Evolutionary conservation across 2,113 vertebrate species (phyloP).

Genomic region (Pachypanchax playfairii): DNA sequence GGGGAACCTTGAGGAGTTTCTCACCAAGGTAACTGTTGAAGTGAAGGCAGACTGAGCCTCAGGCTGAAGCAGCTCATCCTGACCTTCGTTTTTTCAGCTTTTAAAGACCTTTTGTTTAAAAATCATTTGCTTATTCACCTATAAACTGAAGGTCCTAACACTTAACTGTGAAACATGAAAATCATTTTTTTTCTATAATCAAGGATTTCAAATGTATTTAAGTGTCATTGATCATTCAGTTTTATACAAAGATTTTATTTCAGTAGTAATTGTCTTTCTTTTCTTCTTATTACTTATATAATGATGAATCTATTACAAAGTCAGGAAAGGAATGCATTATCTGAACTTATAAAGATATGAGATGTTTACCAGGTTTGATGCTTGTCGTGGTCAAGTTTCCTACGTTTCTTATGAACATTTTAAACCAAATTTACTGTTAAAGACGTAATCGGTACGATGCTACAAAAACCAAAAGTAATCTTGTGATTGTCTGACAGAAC

Average conservation of each 20-base stretch:
- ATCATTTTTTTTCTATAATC: constrained; percentile 4
- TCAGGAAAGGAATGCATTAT: constrained; percentile 5
- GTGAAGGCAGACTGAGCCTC: constrained; percentile 45
- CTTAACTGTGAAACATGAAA: constrained; percentile 18
- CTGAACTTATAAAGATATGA: too few species aligned
- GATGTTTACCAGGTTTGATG: too few species aligned
- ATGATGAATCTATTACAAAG: background rate
- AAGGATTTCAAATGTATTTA: background rate
- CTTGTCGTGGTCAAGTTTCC: too few species aligned
- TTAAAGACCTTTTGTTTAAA: constrained; percentile 23
- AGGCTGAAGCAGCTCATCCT: constrained; percentile 41
- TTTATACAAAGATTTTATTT: constrained; percentile 17
- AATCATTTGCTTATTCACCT: constrained; percentile 42
- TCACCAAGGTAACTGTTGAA: constrained; percentile 87
- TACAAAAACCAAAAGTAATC: too few species aligned
- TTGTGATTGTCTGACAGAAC: too few species aligned
- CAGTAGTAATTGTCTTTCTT: constrained; percentile 6
- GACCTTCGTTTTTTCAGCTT: constrained; percentile 56
- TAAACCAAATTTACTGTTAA: too few species aligned
- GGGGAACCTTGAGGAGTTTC: constrained; percentile 93
- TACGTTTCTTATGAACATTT: too few species aligned
- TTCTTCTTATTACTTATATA: background rate
- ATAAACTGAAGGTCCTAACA: constrained; percentile 31
- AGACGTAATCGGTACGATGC: too few species aligned
- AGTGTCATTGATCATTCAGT: constrained; percentile 2